A percentile compares a stretch with the other conserved stretches of the same genome.
phyloP scores from a whole-genome alignment of 53 echinoderm and acorn worm species.

The Holothuria leucospilota region DNA sequence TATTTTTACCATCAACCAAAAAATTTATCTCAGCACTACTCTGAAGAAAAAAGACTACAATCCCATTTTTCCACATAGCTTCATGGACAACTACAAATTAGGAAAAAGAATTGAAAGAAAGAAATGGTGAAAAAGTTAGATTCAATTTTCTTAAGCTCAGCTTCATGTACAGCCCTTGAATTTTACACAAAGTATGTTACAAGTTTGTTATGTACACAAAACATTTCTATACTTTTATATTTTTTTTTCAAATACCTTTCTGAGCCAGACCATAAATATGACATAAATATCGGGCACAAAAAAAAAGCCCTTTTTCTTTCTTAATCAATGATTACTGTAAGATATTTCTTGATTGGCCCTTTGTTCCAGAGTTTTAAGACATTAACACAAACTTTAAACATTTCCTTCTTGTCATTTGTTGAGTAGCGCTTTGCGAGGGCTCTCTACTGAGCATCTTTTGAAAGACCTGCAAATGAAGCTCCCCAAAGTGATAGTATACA shows the following conservation, averaged over 20 bases:
- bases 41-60: constrained; percentile 21
- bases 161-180: constrained; percentile 33
- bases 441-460: too few relatives aligned
- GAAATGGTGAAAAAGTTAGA: constrained; percentile 43
- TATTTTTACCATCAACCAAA: constrained; percentile 36
- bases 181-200: constrained; percentile 45
- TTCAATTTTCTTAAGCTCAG: constrained; percentile 22
- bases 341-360: too few relatives aligned
- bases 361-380: too few relatives aligned
- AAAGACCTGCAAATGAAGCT: too few relatives aligned
- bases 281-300: constrained; percentile 31
- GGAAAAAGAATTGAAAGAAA: not conserved
- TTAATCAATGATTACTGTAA: too few relatives aligned
- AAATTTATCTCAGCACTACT: constrained; percentile 20
- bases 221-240: not conserved
- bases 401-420: too few relatives aligned
- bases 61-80: constrained; percentile 12
- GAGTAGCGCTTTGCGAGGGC: too few relatives aligned
- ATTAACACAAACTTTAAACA: too few relatives aligned
- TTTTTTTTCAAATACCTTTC: constrained; percentile 17
- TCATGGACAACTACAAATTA: constrained; percentile 5
- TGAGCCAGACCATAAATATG: constrained; percentile 39
- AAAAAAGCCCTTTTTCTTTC: not conserved
- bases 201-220: constrained; percentile 27
- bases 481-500: too few relatives aligned